These are phyloP conservation scores for Seira ritae DNA, from an alignment of 2,888 invertebrate genomes.

Conservation along the genomic window DNA sequence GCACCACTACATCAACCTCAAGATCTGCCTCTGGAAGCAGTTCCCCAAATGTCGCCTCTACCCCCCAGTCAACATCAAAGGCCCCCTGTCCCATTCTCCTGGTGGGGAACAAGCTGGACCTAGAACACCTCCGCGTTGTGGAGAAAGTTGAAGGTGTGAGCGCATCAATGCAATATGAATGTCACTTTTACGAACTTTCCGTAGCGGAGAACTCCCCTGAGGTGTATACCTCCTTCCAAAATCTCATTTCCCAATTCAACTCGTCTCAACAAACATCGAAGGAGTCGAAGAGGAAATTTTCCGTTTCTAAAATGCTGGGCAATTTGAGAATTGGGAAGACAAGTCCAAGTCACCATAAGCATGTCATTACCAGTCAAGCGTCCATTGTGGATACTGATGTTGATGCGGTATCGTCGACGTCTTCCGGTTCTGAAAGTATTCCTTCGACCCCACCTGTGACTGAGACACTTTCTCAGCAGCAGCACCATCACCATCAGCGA, in stretches of 20 bases:
- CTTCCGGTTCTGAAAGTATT: background rate
- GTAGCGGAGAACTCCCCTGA: conserved; percentile 87
- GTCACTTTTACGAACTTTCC: conserved; percentile 88
- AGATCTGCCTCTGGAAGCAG: conserved; percentile 21
- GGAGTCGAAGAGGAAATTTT: conserved; percentile 79
- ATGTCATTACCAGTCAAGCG: conserved; percentile 64
- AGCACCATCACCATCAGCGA: background rate
- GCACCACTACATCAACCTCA: background rate
- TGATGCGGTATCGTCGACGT: conserved; percentile 23
- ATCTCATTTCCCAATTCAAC: conserved; percentile 66
- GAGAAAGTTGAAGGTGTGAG: conserved; percentile 84
- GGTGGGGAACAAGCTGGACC: conserved; percentile 87
- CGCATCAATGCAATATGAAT: conserved; percentile 81
- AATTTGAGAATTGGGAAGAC: conserved; percentile 78
- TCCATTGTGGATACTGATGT: conserved; percentile 67
- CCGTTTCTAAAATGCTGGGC: conserved; percentile 88
- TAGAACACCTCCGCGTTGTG: conserved; percentile 87
- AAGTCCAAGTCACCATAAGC: conserved; percentile 68
- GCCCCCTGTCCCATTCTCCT: conserved; percentile 79
- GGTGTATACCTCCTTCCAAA: conserved; percentile 85
- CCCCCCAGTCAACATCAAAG: conserved; percentile 50
- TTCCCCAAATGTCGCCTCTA: conserved; percentile 41
- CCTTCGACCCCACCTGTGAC: background rate
- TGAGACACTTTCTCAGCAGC: too few relatives aligned
- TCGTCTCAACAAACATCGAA: conserved; percentile 63